Evolutionary conservation across 2,113 vertebrate genomes (phyloP), one percentile per base, ranked within the genome.

Genomic region (Podarcis muralis): DNA sequence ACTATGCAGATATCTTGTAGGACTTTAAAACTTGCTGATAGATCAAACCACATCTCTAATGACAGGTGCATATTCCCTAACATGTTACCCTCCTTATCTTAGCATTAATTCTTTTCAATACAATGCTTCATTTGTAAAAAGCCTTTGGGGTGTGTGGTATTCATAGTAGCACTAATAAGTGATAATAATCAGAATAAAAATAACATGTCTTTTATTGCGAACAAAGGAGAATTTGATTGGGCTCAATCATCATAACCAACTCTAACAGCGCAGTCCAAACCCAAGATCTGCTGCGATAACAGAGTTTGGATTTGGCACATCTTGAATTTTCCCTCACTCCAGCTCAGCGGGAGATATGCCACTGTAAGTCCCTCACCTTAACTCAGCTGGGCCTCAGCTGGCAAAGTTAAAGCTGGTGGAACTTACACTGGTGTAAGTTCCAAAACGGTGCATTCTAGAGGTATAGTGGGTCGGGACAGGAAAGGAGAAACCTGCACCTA

Each of bases 21-120:
- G 88, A 91, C 30, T 86, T 92, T 80, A 82, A 85, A 90, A 86
- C 77, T 69, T 84, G 22, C 16, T 91, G 65, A 88, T 88, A 72
- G 16, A 88, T 20, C 37, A 86, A 88, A 91, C 75, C 59, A 40
- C 37, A 37, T 27, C 4, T 88, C 86, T 84, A 82, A 84, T 86
- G 25, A 65, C 15, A 72, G 16, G 1, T 71, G 77, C 65, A 1
- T 83, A 88, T 81, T 16, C 43, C 90, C 82, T 81, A 85, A 94
- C 74, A 57, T 71, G 83, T 1, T 0, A 68, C 4, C 59, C 5
- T 18, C 2, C 72, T 84, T 81, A 66, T 5, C 6, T 81, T 43
- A 88, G 3, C 69, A 9, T 84, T 83, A 83, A 69, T 2, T 57
- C 22, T 59, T 57, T 65, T 11, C n/a, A 5, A 20, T 23, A 81